phyloP scores from a whole-genome alignment of 2,113 vertebrate species.

The Panthera uncia region DNA sequence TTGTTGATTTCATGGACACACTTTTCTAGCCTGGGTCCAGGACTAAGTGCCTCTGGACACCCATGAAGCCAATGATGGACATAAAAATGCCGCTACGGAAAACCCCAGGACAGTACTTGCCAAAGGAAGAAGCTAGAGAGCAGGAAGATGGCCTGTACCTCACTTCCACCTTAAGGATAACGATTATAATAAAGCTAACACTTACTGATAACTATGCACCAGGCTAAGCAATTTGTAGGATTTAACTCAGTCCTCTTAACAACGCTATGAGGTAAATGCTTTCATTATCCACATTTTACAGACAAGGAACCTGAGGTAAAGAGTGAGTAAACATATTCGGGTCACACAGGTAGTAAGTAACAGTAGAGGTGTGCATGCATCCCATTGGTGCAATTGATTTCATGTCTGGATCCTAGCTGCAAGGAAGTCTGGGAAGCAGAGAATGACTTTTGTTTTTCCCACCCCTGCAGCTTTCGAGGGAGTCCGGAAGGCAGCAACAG shows the following conservation, averaged over 20 bases:
- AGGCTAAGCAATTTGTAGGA: not conserved
- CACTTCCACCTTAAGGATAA: not conserved
- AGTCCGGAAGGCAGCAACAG: accelerated
- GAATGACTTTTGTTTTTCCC: not conserved
- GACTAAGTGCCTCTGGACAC: not conserved
- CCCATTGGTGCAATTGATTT: not conserved
- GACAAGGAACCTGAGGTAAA: not conserved
- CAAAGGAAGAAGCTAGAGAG: not conserved
- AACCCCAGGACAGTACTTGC: not conserved
- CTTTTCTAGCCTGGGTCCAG: not conserved
- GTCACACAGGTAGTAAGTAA: not conserved
- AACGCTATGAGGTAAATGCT: not conserved
- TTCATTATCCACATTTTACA: not conserved
- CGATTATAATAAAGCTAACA: not conserved
- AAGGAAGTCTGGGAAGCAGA: not conserved
- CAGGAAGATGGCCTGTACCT: not conserved
- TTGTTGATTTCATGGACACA: not conserved
- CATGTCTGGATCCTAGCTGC: not conserved
- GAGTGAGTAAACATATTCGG: not conserved
- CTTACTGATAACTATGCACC: not conserved
- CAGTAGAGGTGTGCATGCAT: not conserved
- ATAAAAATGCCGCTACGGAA: not conserved
- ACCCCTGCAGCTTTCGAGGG: not conserved
- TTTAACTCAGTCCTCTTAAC: not conserved
- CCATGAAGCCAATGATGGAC: not conserved